Evolutionary conservation across 2,797 vertebrate species (phyloP), one percentile per base, ranked within the genome.

Genomic region (Sparus aurata): DNA sequence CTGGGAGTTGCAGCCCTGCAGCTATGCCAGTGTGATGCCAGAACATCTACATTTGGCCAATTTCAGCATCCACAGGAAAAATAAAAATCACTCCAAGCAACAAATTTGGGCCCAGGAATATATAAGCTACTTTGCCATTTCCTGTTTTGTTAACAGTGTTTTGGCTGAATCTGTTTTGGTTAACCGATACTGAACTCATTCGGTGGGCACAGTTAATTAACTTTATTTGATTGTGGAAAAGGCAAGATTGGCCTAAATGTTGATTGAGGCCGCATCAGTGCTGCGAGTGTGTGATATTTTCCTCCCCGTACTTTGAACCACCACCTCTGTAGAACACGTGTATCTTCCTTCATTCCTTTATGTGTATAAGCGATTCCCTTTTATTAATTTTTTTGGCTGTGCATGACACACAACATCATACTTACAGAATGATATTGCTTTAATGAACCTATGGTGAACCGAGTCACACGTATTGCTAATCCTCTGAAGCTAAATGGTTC

Each of bases 401-500:
- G 16, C 61, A 47, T 52, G 80, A 72, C 60, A 63, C n/a, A 66
- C 2, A 4, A 4, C 1, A 47, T 66, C 17, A 23, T n/a, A 58
- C 75, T 38, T 47, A 57, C 30, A 55, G 59, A 65, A 13, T 9
- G 8, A 43, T 66, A 53, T 75, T 82, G 23, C 66, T 69, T 52
- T 64, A 65, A 80, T 65, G 52, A 78, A 74, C 59, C 15, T 17
- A 4, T 30, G 20, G 27, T 53, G 55, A 77, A 66, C 63, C 3
- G 1, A 65, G 60, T 69, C 41, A 27, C 30, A 23, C 20, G 30
- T 54, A 4, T 22, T 58, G 15, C 22, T 86, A 87, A 87, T 91
- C 85, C 85, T 25, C 10, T 65, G 23, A 59, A 47, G 45, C 64
- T 67, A 62, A 73, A 65, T 77, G 8, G 11, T 34, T 62, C 8